Evolutionary conservation across 2,113 vertebrate genomes (phyloP), one percentile per base, ranked within the genome.

Genomic region (Nematolebias whitei): DNA sequence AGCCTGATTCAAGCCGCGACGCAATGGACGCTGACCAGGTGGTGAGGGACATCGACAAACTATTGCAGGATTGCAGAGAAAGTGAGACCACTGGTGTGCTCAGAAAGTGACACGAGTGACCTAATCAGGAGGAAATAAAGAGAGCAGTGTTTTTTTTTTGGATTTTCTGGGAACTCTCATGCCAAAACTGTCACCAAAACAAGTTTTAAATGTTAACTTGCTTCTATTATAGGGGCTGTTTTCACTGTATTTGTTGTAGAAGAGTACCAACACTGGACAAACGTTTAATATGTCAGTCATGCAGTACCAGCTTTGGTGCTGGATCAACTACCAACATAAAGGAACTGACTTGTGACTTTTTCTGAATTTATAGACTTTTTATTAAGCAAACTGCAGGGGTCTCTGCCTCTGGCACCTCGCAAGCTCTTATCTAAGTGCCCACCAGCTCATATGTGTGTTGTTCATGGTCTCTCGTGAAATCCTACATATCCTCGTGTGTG

Each of bases 31-130:
- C 96, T 0, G 96, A 96, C 87, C 96, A 98, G 91, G 96, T 97
- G 67, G 96, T 97, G 87, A 94, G 96, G 87, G 98, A 99, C 94
- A 99, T 99, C 80, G 96, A 99, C 90, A 98, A 98, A 92, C 96
- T 99, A 72, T 94, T 99, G 89, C 96, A 98, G 90, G 98, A 99
- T 94, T 99, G 97, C 92, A 93, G 96, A 84, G 96, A 95, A 85
- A 96, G 81, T 4, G 97, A 99, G 88, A 71, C 84, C 74, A 85
- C 83, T 1, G 87, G 87, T 78, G 90, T 87, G 14, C 85, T 98
- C 91, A 96, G 96, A 90, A 99, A 99, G 92, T 99, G 91, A 97
- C 81, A 61, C 12, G 55, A 41, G 76, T 70, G 76, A 73, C 58
- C 47, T 72, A 54, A 58, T 57, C 48, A 39, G 52, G 19, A 11